Base-by-base conservation (phyloP, 2,797 vertebrate species). In the Onychomys torridus region DNA sequence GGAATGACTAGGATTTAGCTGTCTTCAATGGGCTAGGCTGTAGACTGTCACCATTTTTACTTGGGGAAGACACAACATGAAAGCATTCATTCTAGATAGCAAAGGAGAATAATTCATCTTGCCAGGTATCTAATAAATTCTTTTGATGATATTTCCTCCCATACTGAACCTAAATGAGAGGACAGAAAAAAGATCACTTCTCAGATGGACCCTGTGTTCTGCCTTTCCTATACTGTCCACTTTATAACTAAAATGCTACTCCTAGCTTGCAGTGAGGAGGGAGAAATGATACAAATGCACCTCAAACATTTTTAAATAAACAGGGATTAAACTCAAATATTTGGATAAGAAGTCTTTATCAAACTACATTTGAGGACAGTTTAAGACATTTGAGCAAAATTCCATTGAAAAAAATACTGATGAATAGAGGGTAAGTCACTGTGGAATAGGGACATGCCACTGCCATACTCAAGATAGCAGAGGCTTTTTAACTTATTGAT, bases 371-470 rank as follows among this genome's bases (percentile, higher is more conserved):
- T 52, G 23, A 3, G 32, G 43, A 52, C 4, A 65, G 37, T 75
- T 43, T 55, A 91, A 57, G 37, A 93, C 52, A 93, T 71, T 5
- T 49, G 14, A 94, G 29, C 21, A 95, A 85, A 94, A 89, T 76
- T 2, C 5, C 76, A 59, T 57, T 86, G 57, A 96, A 85, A 85
- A 19, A 37, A 52, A 40, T 91, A 9, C 59, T 46, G 25, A 37
- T 85, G 93, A 92, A 6, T 19, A 19, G 3, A 29, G 9, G 82
- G 17, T 69, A 10, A 34, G 32, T 49, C 29, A 57, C 27, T 59
- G 6, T 57, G 34, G 69, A 77, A 46, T 40, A 73, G 78, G 86
- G 8, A 5, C 1, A 12, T 0, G 17, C 9, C 3, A 34, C 4
- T 55, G 0, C 43, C 21, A 67, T 32, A 69, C 0, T 13, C 1